Conservation (phyloP, 2,888 invertebrate genomes). For the Acleris laterana region DNA sequence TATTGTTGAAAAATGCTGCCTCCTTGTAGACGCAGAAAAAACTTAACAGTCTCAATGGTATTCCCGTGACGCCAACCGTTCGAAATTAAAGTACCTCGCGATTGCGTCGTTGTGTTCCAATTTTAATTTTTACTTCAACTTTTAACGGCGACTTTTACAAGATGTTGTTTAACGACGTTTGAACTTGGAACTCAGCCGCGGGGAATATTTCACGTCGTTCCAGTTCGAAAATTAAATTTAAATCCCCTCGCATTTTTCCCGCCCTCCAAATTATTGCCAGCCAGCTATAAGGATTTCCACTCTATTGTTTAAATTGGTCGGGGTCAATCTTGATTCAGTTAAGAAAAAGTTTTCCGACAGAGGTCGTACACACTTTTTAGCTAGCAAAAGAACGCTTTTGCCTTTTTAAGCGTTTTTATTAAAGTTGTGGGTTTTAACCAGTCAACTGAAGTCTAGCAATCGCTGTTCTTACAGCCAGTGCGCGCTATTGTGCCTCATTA, state of each 20-base stretch:
- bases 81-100: constrained; percentile 35
- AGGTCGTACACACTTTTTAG: neutral
- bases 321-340: constrained; percentile 52
- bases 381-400: too few relatives aligned
- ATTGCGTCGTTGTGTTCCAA: constrained; percentile 48
- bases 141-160: constrained; percentile 57
- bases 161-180: constrained; percentile 62
- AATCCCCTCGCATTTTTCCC: constrained; percentile 79
- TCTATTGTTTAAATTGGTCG: constrained; percentile 66
- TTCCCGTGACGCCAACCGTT: constrained; percentile 29
- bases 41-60: constrained; percentile 22
- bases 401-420: too few relatives aligned
- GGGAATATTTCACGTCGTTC: constrained; percentile 78
- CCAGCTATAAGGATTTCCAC: constrained; percentile 63
- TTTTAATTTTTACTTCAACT: constrained; percentile 59
- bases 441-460: too few relatives aligned
- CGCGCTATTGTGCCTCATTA: too few relatives aligned
- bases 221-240: constrained; percentile 82
- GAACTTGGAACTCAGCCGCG: constrained; percentile 68
- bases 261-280: constrained; percentile 75
- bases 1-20: constrained; percentile 13
- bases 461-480: too few relatives aligned
- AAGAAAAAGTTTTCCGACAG: constrained; percentile 12
- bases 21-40: constrained; percentile 25
- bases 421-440: too few relatives aligned